phyloP scores from a whole-genome alignment of 1,140 invertebrate species.

The Drosophila tristis region DNA sequence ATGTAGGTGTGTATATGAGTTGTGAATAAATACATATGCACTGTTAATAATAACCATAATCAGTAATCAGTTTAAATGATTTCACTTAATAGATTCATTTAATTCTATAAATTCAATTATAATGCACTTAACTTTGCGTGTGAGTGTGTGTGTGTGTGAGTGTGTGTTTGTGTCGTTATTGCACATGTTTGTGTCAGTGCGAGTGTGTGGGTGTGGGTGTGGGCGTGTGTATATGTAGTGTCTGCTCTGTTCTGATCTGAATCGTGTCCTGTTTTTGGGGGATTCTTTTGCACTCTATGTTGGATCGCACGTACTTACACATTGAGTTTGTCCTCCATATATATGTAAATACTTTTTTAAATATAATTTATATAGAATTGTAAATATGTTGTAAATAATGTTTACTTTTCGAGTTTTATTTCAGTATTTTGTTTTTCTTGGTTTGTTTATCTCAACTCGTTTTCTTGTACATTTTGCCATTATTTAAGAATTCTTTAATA shows the following conservation, averaged over 20 bases:
- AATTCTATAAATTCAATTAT: conserved; percentile 82
- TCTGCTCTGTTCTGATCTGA: conserved; percentile 13
- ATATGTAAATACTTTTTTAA: conserved; percentile 63
- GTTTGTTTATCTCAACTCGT: conserved; percentile 49
- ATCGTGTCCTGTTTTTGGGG: conserved; percentile 13
- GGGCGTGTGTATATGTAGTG: conserved; percentile 18
- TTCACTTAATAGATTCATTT: conserved; percentile 72
- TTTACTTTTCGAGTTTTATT: conserved; percentile 50
- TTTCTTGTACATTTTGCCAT: conserved; percentile 61
- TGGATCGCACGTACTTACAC: conserved; percentile 43
- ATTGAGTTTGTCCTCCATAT: conserved; percentile 41
- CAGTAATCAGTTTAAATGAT: conserved; percentile 74
- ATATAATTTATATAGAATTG: conserved; percentile 65
- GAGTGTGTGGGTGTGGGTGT: conserved; percentile 11
- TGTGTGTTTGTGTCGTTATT: conserved; percentile 32
- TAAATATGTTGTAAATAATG: conserved; percentile 67
- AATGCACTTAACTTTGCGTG: conserved; percentile 79
- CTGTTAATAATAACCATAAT: conserved; percentile 68
- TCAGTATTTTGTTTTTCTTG: conserved; percentile 49
- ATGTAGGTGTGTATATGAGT: conserved; percentile 69
- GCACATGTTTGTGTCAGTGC: conserved; percentile 29
- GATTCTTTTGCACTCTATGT: conserved; percentile 38
- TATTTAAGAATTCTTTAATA: conserved; percentile 46
- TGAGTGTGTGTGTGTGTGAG: conserved; percentile 33
- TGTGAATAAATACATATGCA: conserved; percentile 75